A percentile compares a stretch with the other conserved stretches of the same genome.
Evolutionary conservation across 2,888 invertebrate species (phyloP).

Genomic region (Amiota minor): DNA sequence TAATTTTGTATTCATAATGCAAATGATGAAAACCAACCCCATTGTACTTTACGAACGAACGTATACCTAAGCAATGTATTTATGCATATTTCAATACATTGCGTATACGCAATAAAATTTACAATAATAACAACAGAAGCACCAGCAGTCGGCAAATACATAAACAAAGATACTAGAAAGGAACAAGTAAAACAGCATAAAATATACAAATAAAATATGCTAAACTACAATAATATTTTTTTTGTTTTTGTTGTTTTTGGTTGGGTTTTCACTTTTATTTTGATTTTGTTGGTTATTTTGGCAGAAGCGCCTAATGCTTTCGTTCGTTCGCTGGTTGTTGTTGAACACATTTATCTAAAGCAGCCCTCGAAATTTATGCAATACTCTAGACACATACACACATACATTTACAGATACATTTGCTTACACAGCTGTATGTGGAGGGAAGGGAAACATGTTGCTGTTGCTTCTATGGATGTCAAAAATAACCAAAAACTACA

Average conservation of each 20-base stretch:
- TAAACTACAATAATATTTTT: conserved; percentile 10
- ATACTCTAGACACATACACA: conserved; percentile 10
- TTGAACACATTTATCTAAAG: conserved; percentile 14
- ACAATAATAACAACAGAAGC: not conserved
- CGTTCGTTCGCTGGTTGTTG: not conserved
- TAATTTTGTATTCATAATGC: too few relatives aligned
- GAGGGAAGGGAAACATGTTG: not conserved
- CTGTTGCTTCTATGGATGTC: not conserved
- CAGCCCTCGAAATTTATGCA: conserved; percentile 16
- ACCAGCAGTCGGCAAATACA: not conserved
- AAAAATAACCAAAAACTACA: not conserved
- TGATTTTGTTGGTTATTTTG: conserved; percentile 10
- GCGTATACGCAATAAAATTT: conserved; percentile 16
- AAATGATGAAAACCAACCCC: not conserved
- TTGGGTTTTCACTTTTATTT: not conserved
- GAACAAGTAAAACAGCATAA: not conserved
- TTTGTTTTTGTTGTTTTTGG: conserved; percentile 8
- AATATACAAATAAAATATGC: conserved; percentile 3
- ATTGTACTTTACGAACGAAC: not conserved
- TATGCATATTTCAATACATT: not conserved
- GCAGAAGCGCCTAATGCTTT: conserved; percentile 14
- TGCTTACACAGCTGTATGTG: not conserved
- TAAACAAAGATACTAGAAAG: not conserved
- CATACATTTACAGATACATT: not conserved
- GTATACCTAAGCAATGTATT: not conserved